These are phyloP conservation scores for Muscicapa adusta DNA, from an alignment of 2,113 vertebrate species.

Conservation along the genomic window DNA sequence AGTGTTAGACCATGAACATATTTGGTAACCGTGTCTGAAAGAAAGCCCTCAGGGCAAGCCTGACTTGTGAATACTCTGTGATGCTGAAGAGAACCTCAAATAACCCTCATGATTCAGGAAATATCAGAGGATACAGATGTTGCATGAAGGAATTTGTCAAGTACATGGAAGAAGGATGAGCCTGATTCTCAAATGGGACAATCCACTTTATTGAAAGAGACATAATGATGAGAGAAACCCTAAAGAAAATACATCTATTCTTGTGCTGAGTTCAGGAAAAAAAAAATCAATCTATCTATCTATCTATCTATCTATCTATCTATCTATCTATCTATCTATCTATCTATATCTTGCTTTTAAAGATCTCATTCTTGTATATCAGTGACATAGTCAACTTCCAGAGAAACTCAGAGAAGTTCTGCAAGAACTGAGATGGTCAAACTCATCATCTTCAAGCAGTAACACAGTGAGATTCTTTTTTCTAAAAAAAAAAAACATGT, in stretches of 20 bases:
- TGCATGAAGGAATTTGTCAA: neutral
- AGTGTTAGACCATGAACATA: neutral
- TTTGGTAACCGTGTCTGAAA: neutral
- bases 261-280: neutral
- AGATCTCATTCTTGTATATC: neutral
- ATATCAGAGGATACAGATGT: conserved; percentile 36
- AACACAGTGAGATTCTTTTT: neutral
- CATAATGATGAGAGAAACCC: neutral
- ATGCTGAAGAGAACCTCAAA: neutral
- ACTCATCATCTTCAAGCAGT: neutral
- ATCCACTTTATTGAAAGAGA: neutral
- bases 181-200: neutral
- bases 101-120: conserved; percentile 4
- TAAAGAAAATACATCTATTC: neutral
- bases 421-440: neutral
- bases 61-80: neutral
- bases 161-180: neutral
- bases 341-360: neutral
- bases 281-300: too few relatives aligned
- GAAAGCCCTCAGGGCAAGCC: conserved; percentile 16
- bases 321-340: neutral
- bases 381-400: neutral
- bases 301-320: neutral
- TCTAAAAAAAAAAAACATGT: neutral
- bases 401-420: neutral